Percentiles rank a stretch among this genome's conserved stretches.
phyloP scores from a whole-genome alignment of 1,140 invertebrate genomes.

The Panagrolaimus sp. region DNA sequence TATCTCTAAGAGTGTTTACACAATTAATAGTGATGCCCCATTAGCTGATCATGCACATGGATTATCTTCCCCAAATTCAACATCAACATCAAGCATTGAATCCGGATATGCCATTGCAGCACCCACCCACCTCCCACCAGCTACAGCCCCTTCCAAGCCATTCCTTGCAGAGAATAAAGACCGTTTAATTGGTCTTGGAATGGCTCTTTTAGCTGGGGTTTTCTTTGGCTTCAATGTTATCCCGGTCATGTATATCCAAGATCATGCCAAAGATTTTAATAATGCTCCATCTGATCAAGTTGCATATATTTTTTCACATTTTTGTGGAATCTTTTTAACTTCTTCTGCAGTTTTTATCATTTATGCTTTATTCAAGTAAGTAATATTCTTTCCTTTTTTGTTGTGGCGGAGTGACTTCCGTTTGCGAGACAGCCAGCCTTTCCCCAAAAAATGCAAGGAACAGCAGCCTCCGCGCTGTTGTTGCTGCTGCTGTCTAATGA shows the following conservation, averaged over 20 bases:
- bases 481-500: too few relatives aligned
- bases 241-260: constrained; percentile 33
- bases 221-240: constrained; percentile 36
- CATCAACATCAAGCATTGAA: too few relatives aligned
- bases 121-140: background rate
- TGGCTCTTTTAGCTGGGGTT: constrained; percentile 36
- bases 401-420: too few relatives aligned
- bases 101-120: too few relatives aligned
- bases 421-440: too few relatives aligned
- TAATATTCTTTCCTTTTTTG: too few relatives aligned
- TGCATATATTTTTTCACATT: constrained; percentile 42
- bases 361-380: constrained; percentile 1
- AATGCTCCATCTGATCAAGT: constrained; percentile 22
- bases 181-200: constrained; percentile 27
- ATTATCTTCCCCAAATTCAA: too few relatives aligned
- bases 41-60: too few relatives aligned
- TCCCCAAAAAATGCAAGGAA: too few relatives aligned
- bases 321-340: constrained; percentile 35
- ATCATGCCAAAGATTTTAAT: constrained; percentile 23
- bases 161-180: background rate
- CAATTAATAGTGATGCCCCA: background rate
- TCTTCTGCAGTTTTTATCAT: constrained; percentile 32
- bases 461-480: too few relatives aligned
- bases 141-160: background rate
- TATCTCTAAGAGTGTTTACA: background rate